Base-by-base conservation (phyloP, 2,888 invertebrate species). In the Cactoblastis cactorum region DNA sequence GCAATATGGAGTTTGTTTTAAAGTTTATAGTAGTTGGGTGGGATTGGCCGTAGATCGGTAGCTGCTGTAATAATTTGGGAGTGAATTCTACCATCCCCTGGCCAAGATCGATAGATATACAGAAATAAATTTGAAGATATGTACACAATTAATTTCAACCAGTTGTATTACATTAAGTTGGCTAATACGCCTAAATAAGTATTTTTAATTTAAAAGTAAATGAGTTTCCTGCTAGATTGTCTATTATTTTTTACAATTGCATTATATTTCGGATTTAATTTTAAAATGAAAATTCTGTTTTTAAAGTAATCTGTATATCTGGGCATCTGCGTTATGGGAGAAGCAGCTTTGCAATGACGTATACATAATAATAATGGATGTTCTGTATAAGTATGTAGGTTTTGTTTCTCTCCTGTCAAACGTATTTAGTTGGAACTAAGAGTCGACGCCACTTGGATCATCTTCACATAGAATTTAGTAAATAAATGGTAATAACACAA, bases 401-500 rank as follows among this genome's bases (percentile, higher is more conserved):
- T 57, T 66, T 59, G 69, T 65, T 73, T 72, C 11, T 18, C 18
- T 41, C 43, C 28, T 43, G 43, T 43, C 43, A 43, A 43, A 8
- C 77, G 73, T 74, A 71, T 74, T 72, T 72, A 58, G 63, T 66
- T 71, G 66, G 69, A 56, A 63, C 52, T 59, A 62, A 61, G 62
- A 74, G 76, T 69, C 74, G 41, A 74, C 67, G 84, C 81, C 77
- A 80, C 70, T 83, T 82, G 83, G 78, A 82, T 86, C 86, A 86
- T 84, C 83, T 85, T 83, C 87, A 87, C 86, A 83, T 87, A 86
- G 86, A 75, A 72, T 74, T 83, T 83, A 85, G 82, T 79, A 4
- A 82, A 84, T 83, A 86, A 81, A 84, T 81, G 84, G 82, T 87
- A 80, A 86, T 75, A 81, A 81, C 86, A 83, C 85, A 83, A 82